Evolutionary conservation across 2,797 vertebrate genomes (phyloP).

Genomic region (Notolepis coatsorum): DNA sequence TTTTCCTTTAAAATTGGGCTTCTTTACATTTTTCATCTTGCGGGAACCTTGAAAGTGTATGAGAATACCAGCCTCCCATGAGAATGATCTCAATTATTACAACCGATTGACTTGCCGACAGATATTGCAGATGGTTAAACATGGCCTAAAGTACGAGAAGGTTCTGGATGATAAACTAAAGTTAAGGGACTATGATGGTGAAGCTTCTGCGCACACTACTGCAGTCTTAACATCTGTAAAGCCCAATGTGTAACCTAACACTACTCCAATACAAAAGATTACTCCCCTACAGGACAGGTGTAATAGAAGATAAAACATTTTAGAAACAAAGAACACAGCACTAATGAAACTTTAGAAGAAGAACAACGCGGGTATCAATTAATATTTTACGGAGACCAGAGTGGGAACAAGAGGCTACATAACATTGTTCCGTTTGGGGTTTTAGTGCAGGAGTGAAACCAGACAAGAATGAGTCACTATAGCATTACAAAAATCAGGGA

Average conservation of each 20-base stretch:
- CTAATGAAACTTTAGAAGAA: constrained; percentile 56
- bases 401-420: constrained; percentile 72
- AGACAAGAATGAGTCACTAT: constrained; percentile 77
- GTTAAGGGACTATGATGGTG: constrained; percentile 35
- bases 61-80: constrained; percentile 75
- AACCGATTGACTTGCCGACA: constrained; percentile 39
- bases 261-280: constrained; percentile 74
- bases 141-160: constrained; percentile 46
- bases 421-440: constrained; percentile 75
- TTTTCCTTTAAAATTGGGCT: constrained; percentile 58
- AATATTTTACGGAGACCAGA: constrained; percentile 56
- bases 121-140: constrained; percentile 41
- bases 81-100: constrained; percentile 51
- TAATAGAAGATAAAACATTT: constrained; percentile 53
- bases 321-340: constrained; percentile 53
- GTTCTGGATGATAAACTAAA: constrained; percentile 30
- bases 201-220: constrained; percentile 43
- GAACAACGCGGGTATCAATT: constrained; percentile 38
- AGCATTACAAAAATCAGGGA: constrained; percentile 62
- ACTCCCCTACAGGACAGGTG: constrained; percentile 61
- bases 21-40: constrained; percentile 51
- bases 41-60: constrained; percentile 62
- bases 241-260: constrained; percentile 73
- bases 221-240: constrained; percentile 65
- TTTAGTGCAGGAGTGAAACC: constrained; percentile 80